A percentile compares a stretch with the other conserved stretches of the same genome.
Conservation (phyloP, 2,888 invertebrate genomes). For the Pseudeuparius sepicola region DNA sequence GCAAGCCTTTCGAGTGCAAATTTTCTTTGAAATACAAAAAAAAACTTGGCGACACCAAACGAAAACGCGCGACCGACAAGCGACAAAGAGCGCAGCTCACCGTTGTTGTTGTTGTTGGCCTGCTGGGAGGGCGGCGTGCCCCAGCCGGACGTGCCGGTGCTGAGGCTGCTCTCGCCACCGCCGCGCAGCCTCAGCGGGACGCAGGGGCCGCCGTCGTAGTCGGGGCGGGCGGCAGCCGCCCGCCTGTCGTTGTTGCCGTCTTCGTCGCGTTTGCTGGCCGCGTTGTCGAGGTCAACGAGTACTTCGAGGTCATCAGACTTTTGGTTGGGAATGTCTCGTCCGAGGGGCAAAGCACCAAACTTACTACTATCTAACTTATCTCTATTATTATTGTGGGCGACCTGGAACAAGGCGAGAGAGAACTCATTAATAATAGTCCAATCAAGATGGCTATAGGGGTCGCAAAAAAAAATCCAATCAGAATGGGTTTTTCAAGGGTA, state of each 20-base stretch:
- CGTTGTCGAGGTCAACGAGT: conserved; percentile 28
- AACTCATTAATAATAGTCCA: no score
- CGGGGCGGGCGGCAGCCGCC: conserved; percentile 11
- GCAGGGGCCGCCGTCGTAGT: conserved; percentile 27
- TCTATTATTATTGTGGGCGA: conserved; percentile 46
- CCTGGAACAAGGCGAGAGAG: no score
- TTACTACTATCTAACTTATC: conserved; percentile 32
- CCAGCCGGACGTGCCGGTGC: conserved; percentile 65
- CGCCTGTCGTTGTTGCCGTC: background rate
- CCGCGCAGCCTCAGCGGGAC: conserved; percentile 57
- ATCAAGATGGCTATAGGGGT: no score
- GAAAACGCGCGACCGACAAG: no score
- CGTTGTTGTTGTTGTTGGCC: conserved; percentile 49
- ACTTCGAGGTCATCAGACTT: conserved; percentile 42
- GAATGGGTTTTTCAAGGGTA: no score
- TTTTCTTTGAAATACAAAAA: no score
- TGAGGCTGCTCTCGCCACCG: conserved; percentile 74
- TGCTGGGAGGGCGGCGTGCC: conserved; percentile 63
- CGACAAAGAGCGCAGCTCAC: no score
- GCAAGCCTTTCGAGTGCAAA: no score
- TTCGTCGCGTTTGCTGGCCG: conserved; percentile 4
- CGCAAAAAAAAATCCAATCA: no score
- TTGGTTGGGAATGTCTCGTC: conserved; percentile 43
- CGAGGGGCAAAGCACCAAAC: conserved; percentile 43
- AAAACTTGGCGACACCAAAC: no score